Conservation (phyloP, 2,888 invertebrate genomes). For the Dasysyrphus tricinctus region DNA sequence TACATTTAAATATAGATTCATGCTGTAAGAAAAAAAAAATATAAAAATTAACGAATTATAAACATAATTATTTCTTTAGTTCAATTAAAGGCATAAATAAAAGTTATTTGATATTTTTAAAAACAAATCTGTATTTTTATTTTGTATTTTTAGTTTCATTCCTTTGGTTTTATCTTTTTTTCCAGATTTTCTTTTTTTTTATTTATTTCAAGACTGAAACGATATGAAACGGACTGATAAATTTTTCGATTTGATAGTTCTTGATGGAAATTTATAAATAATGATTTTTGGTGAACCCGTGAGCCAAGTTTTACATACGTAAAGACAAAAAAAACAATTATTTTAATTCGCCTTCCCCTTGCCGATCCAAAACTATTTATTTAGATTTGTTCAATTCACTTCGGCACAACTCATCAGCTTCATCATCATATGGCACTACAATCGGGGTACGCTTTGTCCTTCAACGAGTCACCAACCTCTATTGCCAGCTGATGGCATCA, state of each 20-base stretch:
- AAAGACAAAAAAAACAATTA: too few relatives aligned
- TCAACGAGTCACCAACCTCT: too few relatives aligned
- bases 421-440: too few relatives aligned
- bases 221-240: background rate
- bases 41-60: constrained; percentile 33
- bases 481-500: too few relatives aligned
- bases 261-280: too few relatives aligned
- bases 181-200: constrained; percentile 8
- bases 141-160: constrained; percentile 34
- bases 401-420: too few relatives aligned
- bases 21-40: constrained; percentile 27
- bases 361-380: too few relatives aligned
- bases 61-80: constrained; percentile 64
- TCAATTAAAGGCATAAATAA: constrained; percentile 73
- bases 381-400: too few relatives aligned
- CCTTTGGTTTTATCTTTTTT: constrained; percentile 24
- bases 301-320: too few relatives aligned
- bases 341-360: too few relatives aligned
- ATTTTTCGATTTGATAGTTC: too few relatives aligned
- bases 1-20: constrained; percentile 18
- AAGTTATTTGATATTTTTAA: constrained; percentile 72
- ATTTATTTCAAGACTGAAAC: background rate
- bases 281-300: background rate
- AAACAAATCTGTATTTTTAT: constrained; percentile 43
- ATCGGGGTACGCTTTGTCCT: too few relatives aligned